Percentiles rank a stretch among this genome's conserved stretches.
Conservation (phyloP, 2,797 vertebrate species). For the Clarias platycephalus region DNA sequence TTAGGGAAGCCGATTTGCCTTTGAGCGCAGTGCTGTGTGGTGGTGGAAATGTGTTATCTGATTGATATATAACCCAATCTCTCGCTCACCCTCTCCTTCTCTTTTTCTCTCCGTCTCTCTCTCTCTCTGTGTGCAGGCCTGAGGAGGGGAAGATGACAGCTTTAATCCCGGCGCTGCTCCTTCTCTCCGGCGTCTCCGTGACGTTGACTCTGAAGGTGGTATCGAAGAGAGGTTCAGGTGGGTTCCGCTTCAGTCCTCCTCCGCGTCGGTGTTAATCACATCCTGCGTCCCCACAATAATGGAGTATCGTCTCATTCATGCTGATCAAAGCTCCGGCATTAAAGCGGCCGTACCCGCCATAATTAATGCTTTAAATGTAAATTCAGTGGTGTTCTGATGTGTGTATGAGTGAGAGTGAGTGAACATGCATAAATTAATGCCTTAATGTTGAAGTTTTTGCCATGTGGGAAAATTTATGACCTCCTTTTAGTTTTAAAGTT, state of each 20-base stretch:
- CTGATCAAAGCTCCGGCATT: constrained; percentile 50
- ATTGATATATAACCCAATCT: constrained; percentile 38
- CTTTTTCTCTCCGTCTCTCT: constrained; percentile 31
- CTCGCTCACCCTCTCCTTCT: constrained; percentile 2
- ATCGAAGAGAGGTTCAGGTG: constrained; percentile 98
- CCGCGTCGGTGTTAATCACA: constrained; percentile 23
- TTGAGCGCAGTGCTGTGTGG: constrained; percentile 21
- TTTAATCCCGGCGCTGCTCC: constrained; percentile 90
- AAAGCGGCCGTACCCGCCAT: constrained; percentile 32
- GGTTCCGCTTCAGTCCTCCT: constrained; percentile 54
- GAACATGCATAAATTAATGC: constrained; percentile 10
- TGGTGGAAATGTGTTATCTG: constrained; percentile 38
- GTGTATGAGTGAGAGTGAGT: background rate
- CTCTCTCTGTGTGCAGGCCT: constrained; percentile 60
- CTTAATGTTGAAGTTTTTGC: constrained; percentile 12
- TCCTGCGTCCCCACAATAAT: constrained; percentile 23
- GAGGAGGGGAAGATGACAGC: constrained; percentile 90
- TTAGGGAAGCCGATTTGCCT: constrained; percentile 43
- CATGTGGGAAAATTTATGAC: constrained; percentile 12
- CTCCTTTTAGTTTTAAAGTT: constrained; percentile 18
- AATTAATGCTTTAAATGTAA: constrained; percentile 52
- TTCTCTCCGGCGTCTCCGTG: constrained; percentile 84
- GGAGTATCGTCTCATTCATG: constrained; percentile 37
- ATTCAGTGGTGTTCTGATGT: constrained; percentile 32
- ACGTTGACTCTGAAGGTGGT: constrained; percentile 91